Conservation (phyloP, 2,113 vertebrate species). For the Microtus oregoni region DNA sequence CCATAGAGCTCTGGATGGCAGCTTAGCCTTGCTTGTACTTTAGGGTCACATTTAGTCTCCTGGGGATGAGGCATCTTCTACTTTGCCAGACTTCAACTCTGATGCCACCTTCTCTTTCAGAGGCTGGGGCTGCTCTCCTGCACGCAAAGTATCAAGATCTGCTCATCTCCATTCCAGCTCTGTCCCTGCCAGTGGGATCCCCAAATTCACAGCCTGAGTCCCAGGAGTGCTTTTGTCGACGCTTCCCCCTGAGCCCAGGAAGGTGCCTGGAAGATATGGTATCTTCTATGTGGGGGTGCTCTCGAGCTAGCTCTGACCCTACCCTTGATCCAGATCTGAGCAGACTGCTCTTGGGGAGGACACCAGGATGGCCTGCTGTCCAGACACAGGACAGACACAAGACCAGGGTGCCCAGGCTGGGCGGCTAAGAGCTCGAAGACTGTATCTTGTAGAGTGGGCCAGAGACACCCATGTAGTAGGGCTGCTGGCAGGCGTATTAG, state of each 20-base stretch:
- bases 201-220: constrained; percentile 84
- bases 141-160: constrained; percentile 88
- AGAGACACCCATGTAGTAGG: constrained; percentile 94
- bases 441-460: constrained; percentile 94
- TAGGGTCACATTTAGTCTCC: not conserved
- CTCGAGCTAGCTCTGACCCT: constrained; percentile 84
- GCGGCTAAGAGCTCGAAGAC: constrained; percentile 92
- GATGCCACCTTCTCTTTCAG: constrained; percentile 77
- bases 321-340: constrained; percentile 89
- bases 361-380: constrained; percentile 89
- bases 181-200: constrained; percentile 89
- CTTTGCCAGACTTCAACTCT: not conserved
- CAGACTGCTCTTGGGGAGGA: constrained; percentile 97
- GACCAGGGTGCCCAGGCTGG: constrained; percentile 88
- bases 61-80: not conserved
- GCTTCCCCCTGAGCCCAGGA: constrained; percentile 84
- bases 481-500: constrained; percentile 94
- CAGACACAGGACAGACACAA: constrained; percentile 85
- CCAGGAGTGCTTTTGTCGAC: constrained; percentile 84
- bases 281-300: constrained; percentile 93
- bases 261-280: constrained; percentile 85
- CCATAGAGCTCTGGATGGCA: not conserved
- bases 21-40: not conserved
- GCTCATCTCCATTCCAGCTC: constrained; percentile 89
- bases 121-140: constrained; percentile 73